These are phyloP conservation scores for Callyntrura sp. DNA, from an alignment of 2,888 invertebrate genomes.

Conservation along the genomic window DNA sequence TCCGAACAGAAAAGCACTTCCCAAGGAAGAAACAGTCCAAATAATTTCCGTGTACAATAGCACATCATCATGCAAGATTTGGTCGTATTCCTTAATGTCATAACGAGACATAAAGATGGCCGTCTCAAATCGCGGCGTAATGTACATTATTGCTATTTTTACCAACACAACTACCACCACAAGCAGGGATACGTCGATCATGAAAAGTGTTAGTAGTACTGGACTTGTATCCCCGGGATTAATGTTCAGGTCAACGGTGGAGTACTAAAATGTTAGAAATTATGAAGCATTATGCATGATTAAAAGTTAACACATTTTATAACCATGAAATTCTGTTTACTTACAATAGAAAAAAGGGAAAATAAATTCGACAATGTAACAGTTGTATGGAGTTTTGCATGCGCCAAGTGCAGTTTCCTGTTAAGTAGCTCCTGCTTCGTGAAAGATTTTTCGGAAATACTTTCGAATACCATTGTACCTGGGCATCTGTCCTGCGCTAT, in stretches of 20 bases:
- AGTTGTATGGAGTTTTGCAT: slow-evolving; percentile 32
- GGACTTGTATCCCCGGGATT: slow-evolving; percentile 63
- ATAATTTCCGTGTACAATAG: slow-evolving; percentile 60
- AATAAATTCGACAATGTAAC: slow-evolving; percentile 56
- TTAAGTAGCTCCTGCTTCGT: slow-evolving; percentile 59
- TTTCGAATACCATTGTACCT: slow-evolving; percentile 58
- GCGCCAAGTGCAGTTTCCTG: slow-evolving; percentile 53
- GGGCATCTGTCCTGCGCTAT: no score
- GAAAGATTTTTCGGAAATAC: slow-evolving; percentile 58
- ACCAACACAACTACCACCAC: slow-evolving; percentile 62
- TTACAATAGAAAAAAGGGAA: slow-evolving; percentile 61
- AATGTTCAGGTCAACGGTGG: slow-evolving; percentile 67
- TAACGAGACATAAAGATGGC: slow-evolving; percentile 68
- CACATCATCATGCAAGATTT: slow-evolving; percentile 52
- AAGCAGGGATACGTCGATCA: slow-evolving; percentile 56
- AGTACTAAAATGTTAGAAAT: not conserved
- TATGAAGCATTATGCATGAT: no score
- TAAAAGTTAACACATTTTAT: no score
- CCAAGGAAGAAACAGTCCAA: slow-evolving; percentile 47
- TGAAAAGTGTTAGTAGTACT: slow-evolving; percentile 44
- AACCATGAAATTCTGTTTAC: no score
- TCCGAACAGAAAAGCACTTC: slow-evolving; percentile 50
- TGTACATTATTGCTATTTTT: slow-evolving; percentile 67
- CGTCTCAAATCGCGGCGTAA: slow-evolving; percentile 68
- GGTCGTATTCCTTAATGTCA: slow-evolving; percentile 67